Base-by-base conservation (phyloP, 2,113 vertebrate genomes). In the Mungos mungo region DNA sequence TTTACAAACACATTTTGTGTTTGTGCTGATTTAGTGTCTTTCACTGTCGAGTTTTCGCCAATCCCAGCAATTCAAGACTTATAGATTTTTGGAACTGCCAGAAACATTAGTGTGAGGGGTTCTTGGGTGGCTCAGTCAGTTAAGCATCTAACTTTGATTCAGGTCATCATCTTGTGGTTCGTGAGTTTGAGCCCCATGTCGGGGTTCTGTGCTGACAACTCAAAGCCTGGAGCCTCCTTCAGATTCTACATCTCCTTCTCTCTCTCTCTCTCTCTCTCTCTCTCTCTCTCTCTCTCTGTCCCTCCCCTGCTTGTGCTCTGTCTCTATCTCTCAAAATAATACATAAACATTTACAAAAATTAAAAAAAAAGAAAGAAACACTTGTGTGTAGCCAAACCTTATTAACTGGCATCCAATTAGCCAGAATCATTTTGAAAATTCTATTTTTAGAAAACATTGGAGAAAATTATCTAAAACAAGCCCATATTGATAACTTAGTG, bases 391-490 rank as follows among this genome's bases (percentile, higher is more conserved):
- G 16, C 25, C 23, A 71, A 68, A 65, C 0, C 29, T 94, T 81
- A 82, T 60, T 95, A 88, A 45, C 5, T 85, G 65, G 47, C 66
- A 90, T 85, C 19, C 14, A 71, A 68, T 72, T 47, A 76, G 31
- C 50, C 25, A 81, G 76, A 90, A 69, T 23, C 47, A 88, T 45
- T 93, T 45, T 72, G 72, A 96, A 88, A 97, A 84, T 80, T 84
- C 27, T 79, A 10, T 54, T 69, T 81, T 97, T 91, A 77, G 50
- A 94, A 90, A 83, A 86, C 76, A 76, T 52, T 2, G 33, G 27
- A 79, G 14, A 7, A 85, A 93, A 81, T 66, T 35, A 83, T 60
- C 71, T 82, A 85, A 95, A 97, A 92, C 25, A 95, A 95, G 81
- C 33, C 35, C 27, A 29, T n/a, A 66, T 18, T 90, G 81, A 84